phyloP scores from a whole-genome alignment of 2,888 invertebrate species.

The Cordilura impudica region DNA sequence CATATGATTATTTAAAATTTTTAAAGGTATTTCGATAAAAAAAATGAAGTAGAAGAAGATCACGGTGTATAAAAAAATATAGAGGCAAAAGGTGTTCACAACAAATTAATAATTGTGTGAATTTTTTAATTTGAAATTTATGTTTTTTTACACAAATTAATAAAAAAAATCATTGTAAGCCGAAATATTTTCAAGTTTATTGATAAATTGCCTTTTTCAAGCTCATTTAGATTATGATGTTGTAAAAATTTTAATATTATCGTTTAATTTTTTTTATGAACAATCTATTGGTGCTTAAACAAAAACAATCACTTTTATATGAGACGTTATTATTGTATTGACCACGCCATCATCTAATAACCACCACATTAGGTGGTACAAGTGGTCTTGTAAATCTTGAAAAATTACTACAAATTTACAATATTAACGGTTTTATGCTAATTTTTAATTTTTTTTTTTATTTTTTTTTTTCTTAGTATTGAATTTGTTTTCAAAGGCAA shows the following conservation, averaged over 20 bases:
- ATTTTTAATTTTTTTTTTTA: constrained; percentile 60
- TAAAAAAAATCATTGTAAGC: not conserved
- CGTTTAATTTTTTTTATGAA: constrained; percentile 4
- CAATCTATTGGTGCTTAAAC: not conserved
- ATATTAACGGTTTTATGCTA: constrained; percentile 66
- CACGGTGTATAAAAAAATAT: constrained; percentile 8
- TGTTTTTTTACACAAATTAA: constrained; percentile 24
- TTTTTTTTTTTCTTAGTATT: constrained; percentile 33
- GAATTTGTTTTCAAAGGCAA: constrained; percentile 18
- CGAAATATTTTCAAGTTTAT: constrained; percentile 44
- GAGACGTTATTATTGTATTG: not conserved
- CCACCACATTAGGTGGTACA: constrained; percentile 38
- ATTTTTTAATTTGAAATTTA: constrained; percentile 49
- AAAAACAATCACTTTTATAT: constrained; percentile 11
- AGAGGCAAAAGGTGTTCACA: constrained; percentile 21
- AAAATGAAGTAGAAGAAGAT: constrained; percentile 30
- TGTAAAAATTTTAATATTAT: constrained; percentile 37
- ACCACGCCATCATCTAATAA: not conserved
- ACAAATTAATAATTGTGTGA: constrained; percentile 46
- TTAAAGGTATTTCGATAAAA: constrained; percentile 8
- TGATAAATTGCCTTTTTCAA: constrained; percentile 70
- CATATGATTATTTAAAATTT: constrained; percentile 53
- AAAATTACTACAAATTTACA: constrained; percentile 67
- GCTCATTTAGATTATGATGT: constrained; percentile 74
- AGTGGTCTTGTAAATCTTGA: constrained; percentile 67